phyloP scores from a whole-genome alignment of 2,113 vertebrate genomes.

The Origma solitaria region DNA sequence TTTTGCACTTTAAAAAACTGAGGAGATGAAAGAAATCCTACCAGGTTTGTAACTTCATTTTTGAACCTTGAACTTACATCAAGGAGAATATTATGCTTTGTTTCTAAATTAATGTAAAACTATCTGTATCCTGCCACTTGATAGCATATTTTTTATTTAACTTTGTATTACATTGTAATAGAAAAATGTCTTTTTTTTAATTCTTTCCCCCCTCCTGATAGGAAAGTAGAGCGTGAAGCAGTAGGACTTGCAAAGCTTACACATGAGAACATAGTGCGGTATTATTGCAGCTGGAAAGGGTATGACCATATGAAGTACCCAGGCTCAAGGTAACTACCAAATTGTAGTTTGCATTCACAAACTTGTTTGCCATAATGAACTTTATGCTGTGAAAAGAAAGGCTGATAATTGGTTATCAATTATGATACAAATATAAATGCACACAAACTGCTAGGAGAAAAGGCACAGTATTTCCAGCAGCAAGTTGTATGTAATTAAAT shows the following conservation, averaged over 20 bases:
- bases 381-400: neutral
- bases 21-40: neutral
- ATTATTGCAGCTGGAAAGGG: constrained; percentile 54
- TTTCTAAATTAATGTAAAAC: neutral
- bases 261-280: constrained; percentile 66
- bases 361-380: neutral
- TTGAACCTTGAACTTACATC: neutral
- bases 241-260: constrained; percentile 13
- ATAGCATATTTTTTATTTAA: neutral
- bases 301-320: neutral
- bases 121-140: neutral
- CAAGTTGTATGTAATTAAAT: neutral
- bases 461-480: neutral
- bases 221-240: constrained; percentile 61
- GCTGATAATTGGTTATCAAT: neutral
- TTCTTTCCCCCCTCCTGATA: neutral
- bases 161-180: neutral
- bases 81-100: neutral
- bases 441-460: neutral
- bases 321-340: constrained; percentile 49
- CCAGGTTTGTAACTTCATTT: neutral
- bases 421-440: neutral
- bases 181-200: neutral
- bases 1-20: neutral
- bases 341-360: neutral